Evolutionary conservation across 1,140 invertebrate species (phyloP).

Genomic region (Drosophila repleta): DNA sequence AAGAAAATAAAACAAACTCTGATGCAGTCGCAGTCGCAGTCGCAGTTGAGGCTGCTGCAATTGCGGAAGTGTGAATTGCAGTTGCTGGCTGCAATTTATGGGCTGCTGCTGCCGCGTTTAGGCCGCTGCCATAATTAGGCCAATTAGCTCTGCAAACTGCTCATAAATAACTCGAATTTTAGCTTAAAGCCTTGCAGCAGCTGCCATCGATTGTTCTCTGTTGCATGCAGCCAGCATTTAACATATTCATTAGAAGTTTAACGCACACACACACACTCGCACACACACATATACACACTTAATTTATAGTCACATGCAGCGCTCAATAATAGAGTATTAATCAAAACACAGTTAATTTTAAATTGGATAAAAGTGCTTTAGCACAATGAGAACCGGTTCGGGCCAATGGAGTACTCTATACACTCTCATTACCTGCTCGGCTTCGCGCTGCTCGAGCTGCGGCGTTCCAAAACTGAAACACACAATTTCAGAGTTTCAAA

Average conservation of each 20-base stretch:
- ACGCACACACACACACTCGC: slow-evolving; percentile 6
- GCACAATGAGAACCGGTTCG: slow-evolving; percentile 53
- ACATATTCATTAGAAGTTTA: slow-evolving; percentile 68
- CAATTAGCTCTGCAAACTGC: slow-evolving; percentile 70
- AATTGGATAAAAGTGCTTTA: slow-evolving; percentile 57
- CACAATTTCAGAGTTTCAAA: slow-evolving; percentile 62
- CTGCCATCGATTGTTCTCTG: slow-evolving; percentile 19
- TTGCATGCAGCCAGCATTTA: slow-evolving; percentile 42
- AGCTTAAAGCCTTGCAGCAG: slow-evolving; percentile 22
- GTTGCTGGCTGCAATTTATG: slow-evolving; percentile 42
- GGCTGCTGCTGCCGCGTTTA: slow-evolving; percentile 30
- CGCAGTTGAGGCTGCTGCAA: slow-evolving; percentile 21
- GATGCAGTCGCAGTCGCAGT: neutral
- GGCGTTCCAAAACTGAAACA: slow-evolving; percentile 57
- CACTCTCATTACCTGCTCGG: slow-evolving; percentile 59
- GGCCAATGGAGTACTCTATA: slow-evolving; percentile 3
- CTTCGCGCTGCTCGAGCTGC: slow-evolving; percentile 19
- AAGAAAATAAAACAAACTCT: slow-evolving; percentile 2
- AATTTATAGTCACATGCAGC: slow-evolving; percentile 68
- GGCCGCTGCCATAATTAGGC: slow-evolving; percentile 71
- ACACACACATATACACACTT: slow-evolving; percentile 17
- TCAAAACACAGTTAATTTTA: slow-evolving; percentile 79
- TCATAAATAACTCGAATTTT: slow-evolving; percentile 75
- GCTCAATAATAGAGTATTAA: slow-evolving; percentile 75
- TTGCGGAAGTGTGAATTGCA: slow-evolving; percentile 78